These are phyloP conservation scores for Siphlonurus alternatus DNA, from an alignment of 2,888 invertebrate genomes.

Conservation along the genomic window DNA sequence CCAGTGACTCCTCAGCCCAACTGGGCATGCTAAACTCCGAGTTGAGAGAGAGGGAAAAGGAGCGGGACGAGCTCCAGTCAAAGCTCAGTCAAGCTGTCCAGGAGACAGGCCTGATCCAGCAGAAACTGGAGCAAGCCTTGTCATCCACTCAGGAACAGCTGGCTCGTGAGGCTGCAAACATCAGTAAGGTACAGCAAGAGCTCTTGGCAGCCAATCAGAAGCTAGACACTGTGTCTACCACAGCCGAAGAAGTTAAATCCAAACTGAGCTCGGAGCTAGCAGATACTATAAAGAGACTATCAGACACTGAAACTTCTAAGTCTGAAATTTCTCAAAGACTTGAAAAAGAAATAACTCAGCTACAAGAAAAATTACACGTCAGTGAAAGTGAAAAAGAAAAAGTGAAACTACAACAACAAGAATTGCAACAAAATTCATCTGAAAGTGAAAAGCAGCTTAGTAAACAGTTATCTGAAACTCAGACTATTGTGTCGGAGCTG, in stretches of 20 bases:
- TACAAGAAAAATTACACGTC: conserved; percentile 25
- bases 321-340: conserved; percentile 31
- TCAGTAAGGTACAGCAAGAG: not conserved
- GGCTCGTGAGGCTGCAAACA: not conserved
- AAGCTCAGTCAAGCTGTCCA: not conserved
- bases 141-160: not conserved
- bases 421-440: conserved; percentile 22
- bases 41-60: conserved; percentile 33
- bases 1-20: conserved; percentile 41
- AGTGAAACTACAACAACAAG: conserved; percentile 25
- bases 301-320: conserved; percentile 31
- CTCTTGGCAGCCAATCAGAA: not conserved
- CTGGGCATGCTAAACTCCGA: conserved; percentile 36
- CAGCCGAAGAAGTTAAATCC: not conserved
- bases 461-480: conserved; percentile 23
- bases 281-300: conserved; percentile 18
- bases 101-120: not conserved
- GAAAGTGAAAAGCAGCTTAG: conserved; percentile 17
- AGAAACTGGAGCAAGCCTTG: not conserved
- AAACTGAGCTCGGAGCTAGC: conserved; percentile 4
- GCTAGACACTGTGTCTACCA: not conserved
- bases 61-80: not conserved
- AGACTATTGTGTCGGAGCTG: conserved; percentile 13
- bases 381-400: conserved; percentile 24
- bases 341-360: conserved; percentile 25